A percentile compares a stretch with the other conserved stretches of the same genome.
Conservation (phyloP, 2,888 invertebrate species). For the Andricus quercusramuli region DNA sequence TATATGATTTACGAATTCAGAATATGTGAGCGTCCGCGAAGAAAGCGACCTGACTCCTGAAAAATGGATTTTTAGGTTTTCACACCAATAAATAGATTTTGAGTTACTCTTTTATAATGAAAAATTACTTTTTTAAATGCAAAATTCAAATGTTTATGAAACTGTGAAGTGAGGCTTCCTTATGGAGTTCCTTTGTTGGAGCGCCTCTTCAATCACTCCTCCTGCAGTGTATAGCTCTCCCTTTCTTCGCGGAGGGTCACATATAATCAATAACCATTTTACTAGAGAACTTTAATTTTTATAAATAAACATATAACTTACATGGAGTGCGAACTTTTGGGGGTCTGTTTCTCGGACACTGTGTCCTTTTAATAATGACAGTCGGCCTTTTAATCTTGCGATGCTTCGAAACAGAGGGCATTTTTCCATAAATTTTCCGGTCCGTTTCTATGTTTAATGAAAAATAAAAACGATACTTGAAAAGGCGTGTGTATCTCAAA, state of each 20-base stretch:
- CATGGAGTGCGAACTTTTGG: slow-evolving; percentile 62
- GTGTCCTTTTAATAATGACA: slow-evolving; percentile 62
- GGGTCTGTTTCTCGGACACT: slow-evolving; percentile 56
- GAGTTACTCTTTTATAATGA: too few relatives aligned
- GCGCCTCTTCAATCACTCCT: too few relatives aligned
- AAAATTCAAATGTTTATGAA: too few relatives aligned
- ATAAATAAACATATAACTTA: slow-evolving; percentile 55
- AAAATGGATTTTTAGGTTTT: too few relatives aligned
- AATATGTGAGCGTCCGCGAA: not conserved
- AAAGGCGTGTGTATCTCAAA: not conserved
- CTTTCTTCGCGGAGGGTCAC: too few relatives aligned
- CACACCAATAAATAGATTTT: too few relatives aligned
- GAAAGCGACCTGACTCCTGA: too few relatives aligned
- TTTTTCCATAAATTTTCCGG: slow-evolving; percentile 49
- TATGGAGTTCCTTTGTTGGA: too few relatives aligned
- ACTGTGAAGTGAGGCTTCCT: too few relatives aligned
- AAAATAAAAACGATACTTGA: not conserved
- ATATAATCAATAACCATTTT: slow-evolving; percentile 28
- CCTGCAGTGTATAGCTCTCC: too few relatives aligned
- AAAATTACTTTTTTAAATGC: too few relatives aligned
- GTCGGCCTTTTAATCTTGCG: slow-evolving; percentile 65
- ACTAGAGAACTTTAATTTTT: slow-evolving; percentile 4
- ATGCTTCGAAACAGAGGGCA: slow-evolving; percentile 66
- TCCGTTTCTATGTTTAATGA: not conserved
- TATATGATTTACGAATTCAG: not conserved